Conservation (phyloP, 2,113 vertebrate genomes). For the Mormoops blainvillei region DNA sequence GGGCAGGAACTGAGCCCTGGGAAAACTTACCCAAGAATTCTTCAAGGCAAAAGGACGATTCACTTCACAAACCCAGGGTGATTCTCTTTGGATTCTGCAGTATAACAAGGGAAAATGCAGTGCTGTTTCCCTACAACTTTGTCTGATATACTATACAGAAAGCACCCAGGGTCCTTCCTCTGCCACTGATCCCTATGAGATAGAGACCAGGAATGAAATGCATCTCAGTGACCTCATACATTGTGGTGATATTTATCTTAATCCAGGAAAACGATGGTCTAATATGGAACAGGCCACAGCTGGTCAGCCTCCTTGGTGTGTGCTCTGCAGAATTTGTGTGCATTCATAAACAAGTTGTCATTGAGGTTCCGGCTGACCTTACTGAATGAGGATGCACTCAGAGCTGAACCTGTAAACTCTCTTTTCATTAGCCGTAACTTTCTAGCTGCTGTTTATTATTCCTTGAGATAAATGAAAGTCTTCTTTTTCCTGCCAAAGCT, state of each 20-base stretch:
- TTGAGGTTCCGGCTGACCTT: slow-evolving; percentile 59
- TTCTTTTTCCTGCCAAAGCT: slow-evolving; percentile 68
- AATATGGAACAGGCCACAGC: slow-evolving; percentile 66
- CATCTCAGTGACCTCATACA: neutral
- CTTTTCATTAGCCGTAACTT: slow-evolving; percentile 62
- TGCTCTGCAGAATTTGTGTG: slow-evolving; percentile 63
- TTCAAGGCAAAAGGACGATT: neutral
- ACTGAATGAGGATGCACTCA: slow-evolving; percentile 33
- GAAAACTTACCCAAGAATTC: neutral
- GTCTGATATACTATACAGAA: neutral
- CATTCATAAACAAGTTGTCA: slow-evolving; percentile 73
- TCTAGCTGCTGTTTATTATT: slow-evolving; percentile 61
- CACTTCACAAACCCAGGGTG: neutral
- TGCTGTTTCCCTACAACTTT: neutral
- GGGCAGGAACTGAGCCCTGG: neutral
- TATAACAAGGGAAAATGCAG: neutral
- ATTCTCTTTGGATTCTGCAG: neutral
- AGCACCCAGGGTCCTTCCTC: neutral
- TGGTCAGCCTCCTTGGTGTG: slow-evolving; percentile 42
- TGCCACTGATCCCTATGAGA: neutral
- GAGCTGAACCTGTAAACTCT: slow-evolving; percentile 66
- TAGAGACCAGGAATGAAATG: neutral
- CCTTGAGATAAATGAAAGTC: slow-evolving; percentile 63
- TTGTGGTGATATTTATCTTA: slow-evolving; percentile 67
- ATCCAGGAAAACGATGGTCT: slow-evolving; percentile 53